Conservation (phyloP, 1,140 invertebrate species). For the Nasonia vitripennis region DNA sequence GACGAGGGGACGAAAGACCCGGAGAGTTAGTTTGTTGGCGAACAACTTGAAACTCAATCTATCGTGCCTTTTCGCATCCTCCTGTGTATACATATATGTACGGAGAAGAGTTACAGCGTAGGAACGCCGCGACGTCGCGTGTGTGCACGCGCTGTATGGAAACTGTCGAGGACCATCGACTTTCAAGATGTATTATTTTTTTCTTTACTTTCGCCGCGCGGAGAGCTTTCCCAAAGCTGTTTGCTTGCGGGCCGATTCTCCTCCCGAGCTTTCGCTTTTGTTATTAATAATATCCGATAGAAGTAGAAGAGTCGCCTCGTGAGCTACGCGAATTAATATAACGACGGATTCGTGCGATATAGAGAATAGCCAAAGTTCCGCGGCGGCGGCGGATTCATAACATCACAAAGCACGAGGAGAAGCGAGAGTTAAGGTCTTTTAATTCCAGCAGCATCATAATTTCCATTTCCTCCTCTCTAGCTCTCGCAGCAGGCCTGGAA, state of each 20-base stretch:
- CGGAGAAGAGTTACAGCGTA: not conserved
- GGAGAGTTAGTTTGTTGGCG: constrained; percentile 58
- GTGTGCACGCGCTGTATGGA: not conserved
- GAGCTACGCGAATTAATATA: not conserved
- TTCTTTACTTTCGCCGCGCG: not conserved
- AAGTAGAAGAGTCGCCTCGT: too few relatives aligned
- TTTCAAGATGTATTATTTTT: constrained; percentile 20
- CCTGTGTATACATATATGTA: not conserved
- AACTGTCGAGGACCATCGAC: constrained; percentile 31
- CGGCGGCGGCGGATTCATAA: not conserved
- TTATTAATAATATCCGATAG: not conserved
- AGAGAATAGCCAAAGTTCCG: not conserved
- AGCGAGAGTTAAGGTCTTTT: constrained; percentile 3
- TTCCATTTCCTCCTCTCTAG: constrained; percentile 15
- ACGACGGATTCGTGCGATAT: not conserved
- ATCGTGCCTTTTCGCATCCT: constrained; percentile 48
- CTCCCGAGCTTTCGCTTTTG: not conserved
- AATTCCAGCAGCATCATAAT: constrained; percentile 41
- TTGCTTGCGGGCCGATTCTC: constrained; percentile 21
- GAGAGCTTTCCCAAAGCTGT: not conserved
- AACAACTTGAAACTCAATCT: constrained; percentile 69
- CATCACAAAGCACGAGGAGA: not conserved
- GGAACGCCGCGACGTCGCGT: not conserved
- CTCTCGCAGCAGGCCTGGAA: constrained; percentile 1
- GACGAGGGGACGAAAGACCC: constrained; percentile 38